Evolutionary conservation across 2,797 vertebrate genomes (phyloP), one percentile per base, ranked within the genome.

Genomic region (Kryptolebias ocellatus): DNA sequence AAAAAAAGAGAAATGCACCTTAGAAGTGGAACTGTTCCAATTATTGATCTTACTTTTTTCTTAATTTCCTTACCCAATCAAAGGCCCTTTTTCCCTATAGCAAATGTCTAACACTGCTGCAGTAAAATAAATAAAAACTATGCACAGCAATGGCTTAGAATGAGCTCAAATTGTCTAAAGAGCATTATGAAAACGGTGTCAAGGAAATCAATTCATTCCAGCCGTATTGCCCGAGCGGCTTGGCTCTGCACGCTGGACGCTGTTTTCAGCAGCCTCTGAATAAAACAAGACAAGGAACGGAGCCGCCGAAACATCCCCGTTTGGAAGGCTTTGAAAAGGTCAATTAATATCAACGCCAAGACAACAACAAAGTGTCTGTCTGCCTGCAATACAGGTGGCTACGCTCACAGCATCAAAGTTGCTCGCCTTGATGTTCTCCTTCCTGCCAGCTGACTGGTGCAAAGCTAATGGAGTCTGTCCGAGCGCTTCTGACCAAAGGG

Each of bases 251-350:
- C 83, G 78, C 65, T 64, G 66, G 55, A 17, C 54, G 12, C 9
- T 53, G 70, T 60, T 77, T 74, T 61, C 66, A 75, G 55, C 63
- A 53, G 46, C 42, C 53, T 67, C 55, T 74, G 72, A 85, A 79
- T 73, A 79, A 34, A 83, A 85, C 72, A 81, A 76, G 64, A 50
- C 46, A 59, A 66, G 72, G 73, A 68, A 76, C 51, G 4, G 20
- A 70, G 69, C 70, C 83, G 78, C 78, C 83, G 64, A 83, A 74
- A 67, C 60, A 72, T 68, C 45, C 16, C 63, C 74, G 69, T 83
- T 84, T 76, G 61, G 64, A 68, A 55, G 72, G 50, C 58, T 83
- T 69, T 78, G 83, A 87, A 88, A 90, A 92, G 88, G 89, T 90
- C 82, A 89, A 87, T 86, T 87, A 87, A 87, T 87, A 87, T 80